Evolutionary conservation across 2,113 vertebrate genomes (phyloP), one percentile per base, ranked within the genome.

Genomic region (Paraplagusia blochii): DNA sequence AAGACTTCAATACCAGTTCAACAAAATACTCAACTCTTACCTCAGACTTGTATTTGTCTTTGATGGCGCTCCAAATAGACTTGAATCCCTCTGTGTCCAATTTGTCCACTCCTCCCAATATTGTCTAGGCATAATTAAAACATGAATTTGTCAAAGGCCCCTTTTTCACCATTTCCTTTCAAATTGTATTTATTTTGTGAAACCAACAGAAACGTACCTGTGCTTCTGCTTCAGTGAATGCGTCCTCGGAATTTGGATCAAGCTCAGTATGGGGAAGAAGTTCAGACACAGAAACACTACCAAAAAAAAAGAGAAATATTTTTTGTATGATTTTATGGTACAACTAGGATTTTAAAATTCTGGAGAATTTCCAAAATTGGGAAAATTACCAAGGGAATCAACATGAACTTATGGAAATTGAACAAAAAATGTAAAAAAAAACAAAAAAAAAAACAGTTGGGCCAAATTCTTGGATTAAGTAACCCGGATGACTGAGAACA

Each of bases 31-130:
- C 7, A 38, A 38, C 14, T 43, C 70, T 80, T 59, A 95, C 95
- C 91, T 95, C 92, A 0, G 90, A 88, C 16, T 73, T 69, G 69
- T 92, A 94, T 82, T 94, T 95, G 40, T 92, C 92, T 79, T 90
- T 91, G 74, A 96, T 87, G 53, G 81, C 85, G 2, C 59, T 74
- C 95, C 95, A 96, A 40, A 93, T 40, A 0, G 86, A 81, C 35
- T 86, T 88, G 84, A 95, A 95, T 18, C 63, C 66, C 34, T 46
- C 11, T 0, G 72, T 39, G 9, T 94, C 92, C 1, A 80, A 86
- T 49, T 82, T 81, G 1, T 69, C 35, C 15, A 81, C 79, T 39
- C 88, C 92, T 8, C 91, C 90, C 19, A 96, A 80, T 43, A 95
- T 74, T 7, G 70, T 86, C 93, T 95, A 71, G 7, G 60, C n/a